A percentile compares a stretch with the other conserved stretches of the same genome.
Evolutionary conservation across 2,888 invertebrate genomes (phyloP).

Genomic region (Lithophane ornitopus): DNA sequence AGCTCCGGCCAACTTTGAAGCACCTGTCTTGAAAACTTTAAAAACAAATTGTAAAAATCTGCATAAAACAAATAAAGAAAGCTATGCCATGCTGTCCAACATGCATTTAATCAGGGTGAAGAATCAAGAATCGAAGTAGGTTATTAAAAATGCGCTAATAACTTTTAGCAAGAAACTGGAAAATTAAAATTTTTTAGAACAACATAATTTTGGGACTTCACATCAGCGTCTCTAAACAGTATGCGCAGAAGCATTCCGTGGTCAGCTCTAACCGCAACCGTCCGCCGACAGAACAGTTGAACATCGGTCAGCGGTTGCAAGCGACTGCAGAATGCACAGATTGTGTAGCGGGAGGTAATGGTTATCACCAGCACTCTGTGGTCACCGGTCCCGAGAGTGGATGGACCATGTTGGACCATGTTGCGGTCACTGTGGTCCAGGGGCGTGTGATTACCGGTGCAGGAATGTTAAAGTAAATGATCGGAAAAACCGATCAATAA

Average conservation of each 20-base stretch:
- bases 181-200: background rate
- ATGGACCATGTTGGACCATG: slow-evolving; percentile 11
- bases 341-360: slow-evolving; percentile 33
- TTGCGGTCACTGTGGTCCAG: slow-evolving; percentile 45
- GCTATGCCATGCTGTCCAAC: background rate
- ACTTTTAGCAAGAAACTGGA: too few species aligned
- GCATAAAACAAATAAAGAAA: background rate
- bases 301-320: slow-evolving; percentile 19
- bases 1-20: background rate
- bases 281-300: slow-evolving; percentile 2
- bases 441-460: background rate
- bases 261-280: slow-evolving; percentile 41
- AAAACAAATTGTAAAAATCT: background rate
- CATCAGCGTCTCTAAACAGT: slow-evolving; percentile 28
- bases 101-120: background rate
- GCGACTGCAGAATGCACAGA: slow-evolving; percentile 16
- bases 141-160: background rate
- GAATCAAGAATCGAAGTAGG: background rate
- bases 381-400: background rate
- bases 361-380: background rate
- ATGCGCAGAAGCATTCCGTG: slow-evolving; percentile 36
- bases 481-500: slow-evolving; percentile 18
- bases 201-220: background rate
- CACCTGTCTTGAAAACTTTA: slow-evolving; percentile 3
- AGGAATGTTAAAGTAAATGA: slow-evolving; percentile 16